Percentiles rank a stretch among this genome's conserved stretches.
Evolutionary conservation across 1,140 invertebrate species (phyloP).

Genomic region (Aphaenogaster floridana): DNA sequence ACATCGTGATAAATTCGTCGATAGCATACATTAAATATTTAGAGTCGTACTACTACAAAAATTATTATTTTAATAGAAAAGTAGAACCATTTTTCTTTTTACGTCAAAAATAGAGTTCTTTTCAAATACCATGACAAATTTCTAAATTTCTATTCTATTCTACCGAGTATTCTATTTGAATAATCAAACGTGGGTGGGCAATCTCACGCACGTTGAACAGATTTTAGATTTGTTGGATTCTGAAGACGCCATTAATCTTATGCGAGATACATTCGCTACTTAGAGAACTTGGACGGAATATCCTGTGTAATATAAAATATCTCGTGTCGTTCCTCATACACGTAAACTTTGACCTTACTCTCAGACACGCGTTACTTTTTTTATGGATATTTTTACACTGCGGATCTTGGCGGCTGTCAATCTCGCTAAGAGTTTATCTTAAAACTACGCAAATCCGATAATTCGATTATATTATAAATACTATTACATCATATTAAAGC

Average conservation of each 20-base stretch:
- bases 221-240: not conserved
- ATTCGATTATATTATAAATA: not conserved
- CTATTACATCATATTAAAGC: constrained; percentile 8
- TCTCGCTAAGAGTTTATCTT: constrained; percentile 27
- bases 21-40: not conserved
- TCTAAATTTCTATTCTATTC: not conserved
- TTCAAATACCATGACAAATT: not conserved
- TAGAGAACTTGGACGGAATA: not conserved
- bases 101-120: not conserved
- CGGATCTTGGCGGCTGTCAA: constrained; percentile 18
- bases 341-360: constrained; percentile 65
- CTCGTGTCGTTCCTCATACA: not conserved
- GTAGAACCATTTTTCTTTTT: not conserved
- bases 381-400: constrained; percentile 46
- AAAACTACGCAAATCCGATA: constrained; percentile 6
- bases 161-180: no score
- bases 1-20: not conserved
- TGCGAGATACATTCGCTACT: not conserved
- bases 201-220: not conserved
- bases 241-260: not conserved
- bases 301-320: constrained; percentile 2
- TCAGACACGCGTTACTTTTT: constrained; percentile 29
- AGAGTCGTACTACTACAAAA: not conserved
- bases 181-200: not conserved
- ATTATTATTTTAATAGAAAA: not conserved